These are phyloP conservation scores for Suricata suricatta DNA, from an alignment of 2,113 vertebrate genomes.

Conservation along the genomic window DNA sequence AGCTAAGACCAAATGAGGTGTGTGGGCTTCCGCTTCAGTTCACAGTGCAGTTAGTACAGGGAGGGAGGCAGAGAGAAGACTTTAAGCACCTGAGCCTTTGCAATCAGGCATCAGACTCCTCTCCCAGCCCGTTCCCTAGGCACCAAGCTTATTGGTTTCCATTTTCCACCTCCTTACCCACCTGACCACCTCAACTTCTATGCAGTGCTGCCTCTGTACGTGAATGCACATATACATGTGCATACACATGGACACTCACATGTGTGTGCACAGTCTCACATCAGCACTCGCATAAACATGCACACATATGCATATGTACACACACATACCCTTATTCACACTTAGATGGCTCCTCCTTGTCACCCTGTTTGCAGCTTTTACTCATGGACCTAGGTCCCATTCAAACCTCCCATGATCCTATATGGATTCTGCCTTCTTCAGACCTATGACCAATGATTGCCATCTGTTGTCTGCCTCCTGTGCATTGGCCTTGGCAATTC, in stretches of 20 bases:
- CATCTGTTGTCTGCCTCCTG: rapidly evolving
- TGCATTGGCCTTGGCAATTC: too few species aligned
- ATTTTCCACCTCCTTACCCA: background rate
- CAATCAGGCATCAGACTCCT: background rate
- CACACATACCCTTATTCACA: too few species aligned
- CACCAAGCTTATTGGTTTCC: too few species aligned
- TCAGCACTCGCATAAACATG: too few species aligned
- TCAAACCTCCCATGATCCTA: background rate
- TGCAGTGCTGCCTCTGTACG: too few species aligned
- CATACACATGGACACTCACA: background rate
- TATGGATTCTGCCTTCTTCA: background rate
- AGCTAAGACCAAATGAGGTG: background rate
- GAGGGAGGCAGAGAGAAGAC: background rate
- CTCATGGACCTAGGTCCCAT: background rate
- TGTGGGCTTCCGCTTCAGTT: background rate
- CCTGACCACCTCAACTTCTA: background rate
- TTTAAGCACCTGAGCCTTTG: background rate
- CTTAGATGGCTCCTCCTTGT: background rate
- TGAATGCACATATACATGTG: too few species aligned
- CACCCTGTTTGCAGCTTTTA: background rate
- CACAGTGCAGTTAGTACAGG: too few species aligned
- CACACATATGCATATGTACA: too few species aligned
- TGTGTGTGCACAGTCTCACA: background rate
- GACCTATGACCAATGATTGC: background rate
- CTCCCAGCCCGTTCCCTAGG: too few species aligned